Conservation (phyloP, 2,113 vertebrate species). For the Sylvietta virens region DNA sequence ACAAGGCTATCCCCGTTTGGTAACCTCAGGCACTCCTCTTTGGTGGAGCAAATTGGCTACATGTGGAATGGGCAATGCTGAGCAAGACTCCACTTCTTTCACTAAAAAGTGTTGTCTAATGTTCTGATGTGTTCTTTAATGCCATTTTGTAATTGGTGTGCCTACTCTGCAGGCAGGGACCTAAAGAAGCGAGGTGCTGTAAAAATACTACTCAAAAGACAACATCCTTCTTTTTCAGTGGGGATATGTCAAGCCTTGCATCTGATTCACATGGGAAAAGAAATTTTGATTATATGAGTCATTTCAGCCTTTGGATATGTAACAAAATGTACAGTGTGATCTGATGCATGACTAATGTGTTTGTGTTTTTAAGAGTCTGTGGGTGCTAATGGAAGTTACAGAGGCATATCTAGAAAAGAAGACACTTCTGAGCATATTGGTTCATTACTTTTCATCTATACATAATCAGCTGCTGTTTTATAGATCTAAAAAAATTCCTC, state of each 20-base stretch:
- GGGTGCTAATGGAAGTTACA: constrained; percentile 25
- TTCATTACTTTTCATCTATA: constrained; percentile 18
- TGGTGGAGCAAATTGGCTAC: background rate
- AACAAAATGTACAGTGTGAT: background rate
- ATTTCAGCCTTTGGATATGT: background rate
- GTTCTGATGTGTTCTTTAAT: background rate
- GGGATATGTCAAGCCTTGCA: background rate
- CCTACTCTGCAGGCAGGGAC: background rate
- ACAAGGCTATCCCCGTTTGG: background rate
- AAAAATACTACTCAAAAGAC: background rate
- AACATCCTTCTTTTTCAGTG: background rate
- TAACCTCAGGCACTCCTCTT: background rate
- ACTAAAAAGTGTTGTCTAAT: background rate
- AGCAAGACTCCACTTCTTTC: background rate
- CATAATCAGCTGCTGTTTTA: background rate
- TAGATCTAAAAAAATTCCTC: background rate
- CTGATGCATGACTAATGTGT: constrained; percentile 31
- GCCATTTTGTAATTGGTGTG: background rate
- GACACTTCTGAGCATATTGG: background rate
- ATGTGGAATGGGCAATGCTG: background rate
- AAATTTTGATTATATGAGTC: constrained; percentile 16
- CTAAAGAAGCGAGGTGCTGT: background rate
- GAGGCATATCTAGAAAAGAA: background rate
- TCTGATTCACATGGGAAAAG: constrained; percentile 44
- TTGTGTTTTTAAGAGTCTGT: constrained; percentile 44